Evolutionary conservation across 2,113 vertebrate genomes (phyloP).

Genomic region (Percopsis transmontana): DNA sequence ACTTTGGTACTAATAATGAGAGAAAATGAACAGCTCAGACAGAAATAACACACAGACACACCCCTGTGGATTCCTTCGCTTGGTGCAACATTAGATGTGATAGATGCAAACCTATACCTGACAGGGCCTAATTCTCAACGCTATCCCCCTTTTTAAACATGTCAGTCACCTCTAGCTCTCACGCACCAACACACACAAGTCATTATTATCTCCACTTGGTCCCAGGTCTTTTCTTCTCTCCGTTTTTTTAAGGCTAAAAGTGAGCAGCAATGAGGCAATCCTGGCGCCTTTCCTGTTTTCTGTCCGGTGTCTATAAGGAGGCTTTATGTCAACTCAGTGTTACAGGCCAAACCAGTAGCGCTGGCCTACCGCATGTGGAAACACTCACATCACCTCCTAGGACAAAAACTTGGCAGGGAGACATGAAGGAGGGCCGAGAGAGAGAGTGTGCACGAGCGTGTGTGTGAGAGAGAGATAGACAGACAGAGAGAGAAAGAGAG

Average conservation of each 20-base stretch:
- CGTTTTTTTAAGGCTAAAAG: constrained; percentile 28
- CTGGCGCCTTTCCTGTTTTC: constrained; percentile 55
- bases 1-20: no score
- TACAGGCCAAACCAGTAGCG: constrained; percentile 73
- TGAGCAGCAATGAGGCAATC: constrained; percentile 60
- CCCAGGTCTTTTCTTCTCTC: no score
- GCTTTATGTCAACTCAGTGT: constrained; percentile 73
- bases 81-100: neutral
- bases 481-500: constrained; percentile 6
- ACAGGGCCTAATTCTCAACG: neutral
- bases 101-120: neutral
- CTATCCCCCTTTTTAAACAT: neutral
- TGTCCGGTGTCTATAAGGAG: constrained; percentile 65
- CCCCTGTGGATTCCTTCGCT: neutral
- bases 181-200: constrained; percentile 2
- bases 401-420: constrained; percentile 66
- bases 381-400: constrained; percentile 71
- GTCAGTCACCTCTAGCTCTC: neutral
- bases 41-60: neutral
- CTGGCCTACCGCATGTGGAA: constrained; percentile 69
- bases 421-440: constrained; percentile 39
- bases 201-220: no score
- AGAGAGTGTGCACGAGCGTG: constrained; percentile 12
- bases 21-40: no score
- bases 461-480: constrained; percentile 12